A percentile compares a stretch with the other conserved stretches of the same genome.
These are phyloP conservation scores for Sturnira hondurensis DNA, from an alignment of 2,113 vertebrate genomes.

Conservation along the genomic window DNA sequence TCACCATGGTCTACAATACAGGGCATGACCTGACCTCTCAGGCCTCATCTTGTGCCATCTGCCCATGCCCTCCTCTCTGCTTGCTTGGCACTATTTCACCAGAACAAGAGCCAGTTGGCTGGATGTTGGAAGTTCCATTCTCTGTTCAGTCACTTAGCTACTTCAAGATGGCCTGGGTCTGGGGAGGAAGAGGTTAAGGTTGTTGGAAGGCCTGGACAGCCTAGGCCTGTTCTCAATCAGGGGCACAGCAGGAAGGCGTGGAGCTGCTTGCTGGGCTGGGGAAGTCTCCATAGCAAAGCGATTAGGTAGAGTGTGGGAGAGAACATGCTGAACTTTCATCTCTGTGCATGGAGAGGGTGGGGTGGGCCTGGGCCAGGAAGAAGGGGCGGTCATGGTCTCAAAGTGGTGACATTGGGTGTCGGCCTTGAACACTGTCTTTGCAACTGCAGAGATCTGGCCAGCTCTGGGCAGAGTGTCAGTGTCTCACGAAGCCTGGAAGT, in stretches of 20 bases:
- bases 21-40: neutral
- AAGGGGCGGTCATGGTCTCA: neutral
- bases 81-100: neutral
- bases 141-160: neutral
- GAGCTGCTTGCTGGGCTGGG: neutral
- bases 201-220: neutral
- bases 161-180: neutral
- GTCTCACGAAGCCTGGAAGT: neutral
- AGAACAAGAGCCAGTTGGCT: neutral
- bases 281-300: neutral
- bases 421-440: neutral
- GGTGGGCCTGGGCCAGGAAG: neutral
- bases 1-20: neutral
- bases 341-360: neutral
- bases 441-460: neutral
- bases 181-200: slow-evolving; percentile 60
- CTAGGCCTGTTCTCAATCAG: slow-evolving; percentile 63
- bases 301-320: slow-evolving; percentile 27
- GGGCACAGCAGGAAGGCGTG: slow-evolving; percentile 19
- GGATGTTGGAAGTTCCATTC: neutral
- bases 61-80: accelerated
- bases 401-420: neutral
- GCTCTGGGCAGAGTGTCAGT: neutral
- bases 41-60: neutral
- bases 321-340: neutral